Base-by-base conservation (phyloP, 2,888 invertebrate genomes). In the Drosophila conformis region DNA sequence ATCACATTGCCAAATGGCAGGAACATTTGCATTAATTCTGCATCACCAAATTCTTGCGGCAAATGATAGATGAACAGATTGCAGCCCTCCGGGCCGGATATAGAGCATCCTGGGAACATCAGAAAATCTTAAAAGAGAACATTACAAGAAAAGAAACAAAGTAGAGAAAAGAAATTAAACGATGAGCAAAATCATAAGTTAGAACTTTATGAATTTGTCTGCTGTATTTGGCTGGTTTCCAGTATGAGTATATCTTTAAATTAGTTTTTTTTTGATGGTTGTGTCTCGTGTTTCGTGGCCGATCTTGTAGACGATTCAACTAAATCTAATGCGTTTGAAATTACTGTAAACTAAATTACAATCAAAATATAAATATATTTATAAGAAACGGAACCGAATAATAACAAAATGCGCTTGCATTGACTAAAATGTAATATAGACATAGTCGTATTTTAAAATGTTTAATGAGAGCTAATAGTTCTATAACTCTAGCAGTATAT, bases 61-160 rank as follows among this genome's bases (percentile, higher is more conserved):
- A 99, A 96, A 95, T 99, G 99, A 95, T 99, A 99, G 95, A 99
- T 99, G 96, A 99, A 99, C 91, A 99, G 96, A 94, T 99, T 99
- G 95, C 99, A 99, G 93, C 99, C 99, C 95, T 99, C 99, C 89
- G 99, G 99, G 93, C 99, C 99, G 93, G 97, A 97, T 95, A 98
- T 97, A 93, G 97, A 98, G 95, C 98, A 98, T 94, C 98, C 98
- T 97, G 95, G 95, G 94, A 95, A 95, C 95, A 95, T 94, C 93
- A 95, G 93, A 94, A 95, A 95, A 94, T 95, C 95, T 95, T 95
- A 95, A 95, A 95, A 94, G 94, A 94, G 95, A 94, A 94, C 94
- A 94, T 90, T 77, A 87, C 73, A 91, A 80, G 78, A 82, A 76
- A 80, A 87, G 82, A 81, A 88, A 83, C 74, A 86, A 82, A 79